Conservation (phyloP, 1,140 invertebrate genomes). For the Pseudachorutes palmiensis region DNA sequence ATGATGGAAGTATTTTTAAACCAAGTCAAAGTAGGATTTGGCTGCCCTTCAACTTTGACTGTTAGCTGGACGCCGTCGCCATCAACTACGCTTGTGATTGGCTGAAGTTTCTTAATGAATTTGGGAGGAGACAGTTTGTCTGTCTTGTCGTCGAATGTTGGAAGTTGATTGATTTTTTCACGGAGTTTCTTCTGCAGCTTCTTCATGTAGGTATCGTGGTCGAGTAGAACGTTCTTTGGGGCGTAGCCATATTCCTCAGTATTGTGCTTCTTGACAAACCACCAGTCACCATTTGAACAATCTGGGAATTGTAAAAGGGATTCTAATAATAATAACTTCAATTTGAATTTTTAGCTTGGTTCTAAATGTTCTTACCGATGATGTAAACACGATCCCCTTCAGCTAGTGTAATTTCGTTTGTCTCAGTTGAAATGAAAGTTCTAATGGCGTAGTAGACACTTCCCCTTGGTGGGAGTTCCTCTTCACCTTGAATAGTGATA, state of each 20-base stretch:
- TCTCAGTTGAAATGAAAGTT: conserved; percentile 76
- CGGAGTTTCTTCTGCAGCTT: conserved; percentile 79
- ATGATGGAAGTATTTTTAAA: conserved; percentile 87
- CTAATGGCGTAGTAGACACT: conserved; percentile 70
- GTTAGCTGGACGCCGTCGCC: conserved; percentile 82
- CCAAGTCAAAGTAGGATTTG: conserved; percentile 87
- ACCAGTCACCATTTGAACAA: conserved; percentile 73
- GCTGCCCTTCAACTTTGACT: conserved; percentile 79
- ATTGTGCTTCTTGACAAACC: conserved; percentile 81
- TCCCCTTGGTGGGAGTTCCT: conserved; percentile 1
- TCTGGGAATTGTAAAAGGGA: no score
- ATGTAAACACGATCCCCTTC: conserved; percentile 83
- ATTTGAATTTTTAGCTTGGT: no score
- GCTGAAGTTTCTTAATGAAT: conserved; percentile 75
- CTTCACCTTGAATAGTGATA: conserved; percentile 8
- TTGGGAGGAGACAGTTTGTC: conserved; percentile 63
- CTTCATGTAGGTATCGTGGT: conserved; percentile 66
- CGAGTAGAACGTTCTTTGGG: conserved; percentile 76
- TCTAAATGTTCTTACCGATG: conserved; percentile 53
- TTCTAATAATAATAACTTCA: no score
- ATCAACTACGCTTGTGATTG: conserved; percentile 65
- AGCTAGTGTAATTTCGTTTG: conserved; percentile 75
- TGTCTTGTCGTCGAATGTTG: conserved; percentile 75
- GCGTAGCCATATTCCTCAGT: conserved; percentile 87
- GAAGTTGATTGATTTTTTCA: conserved; percentile 83